A percentile compares a stretch with the other conserved stretches of the same genome.
These are phyloP conservation scores for Cabera pusaria DNA, from an alignment of 2,888 invertebrate species.

Conservation along the genomic window DNA sequence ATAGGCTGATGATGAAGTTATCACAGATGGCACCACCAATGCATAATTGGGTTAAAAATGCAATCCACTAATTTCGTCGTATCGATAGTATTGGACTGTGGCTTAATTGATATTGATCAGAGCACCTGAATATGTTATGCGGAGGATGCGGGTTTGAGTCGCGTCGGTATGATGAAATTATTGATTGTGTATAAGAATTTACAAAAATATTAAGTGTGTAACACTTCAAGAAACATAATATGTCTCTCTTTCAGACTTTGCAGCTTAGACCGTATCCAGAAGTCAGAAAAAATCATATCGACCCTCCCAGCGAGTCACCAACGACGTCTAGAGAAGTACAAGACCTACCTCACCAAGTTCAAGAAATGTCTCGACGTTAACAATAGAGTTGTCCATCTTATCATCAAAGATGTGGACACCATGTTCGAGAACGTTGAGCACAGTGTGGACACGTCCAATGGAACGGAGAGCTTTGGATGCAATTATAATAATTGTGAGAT, in stretches of 20 bases:
- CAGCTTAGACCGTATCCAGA: constrained; percentile 88
- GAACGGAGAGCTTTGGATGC: constrained; percentile 62
- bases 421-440: constrained; percentile 91
- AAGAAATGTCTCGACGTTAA: constrained; percentile 91
- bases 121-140: too few relatives aligned
- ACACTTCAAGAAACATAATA: background rate
- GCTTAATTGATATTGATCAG: too few relatives aligned
- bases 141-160: too few relatives aligned
- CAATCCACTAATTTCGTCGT: too few relatives aligned
- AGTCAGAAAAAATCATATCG: constrained; percentile 89
- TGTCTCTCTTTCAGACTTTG: constrained; percentile 84
- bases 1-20: too few relatives aligned
- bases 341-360: constrained; percentile 88
- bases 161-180: too few relatives aligned
- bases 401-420: constrained; percentile 90
- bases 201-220: too few relatives aligned
- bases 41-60: too few relatives aligned
- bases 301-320: constrained; percentile 90
- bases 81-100: too few relatives aligned
- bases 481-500: constrained; percentile 71
- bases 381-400: constrained; percentile 85
- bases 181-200: too few relatives aligned
- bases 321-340: constrained; percentile 88
- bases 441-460: constrained; percentile 51
- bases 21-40: too few relatives aligned